Conservation (phyloP, 2,113 vertebrate genomes). For the cattle (Bos taurus) region DNA sequence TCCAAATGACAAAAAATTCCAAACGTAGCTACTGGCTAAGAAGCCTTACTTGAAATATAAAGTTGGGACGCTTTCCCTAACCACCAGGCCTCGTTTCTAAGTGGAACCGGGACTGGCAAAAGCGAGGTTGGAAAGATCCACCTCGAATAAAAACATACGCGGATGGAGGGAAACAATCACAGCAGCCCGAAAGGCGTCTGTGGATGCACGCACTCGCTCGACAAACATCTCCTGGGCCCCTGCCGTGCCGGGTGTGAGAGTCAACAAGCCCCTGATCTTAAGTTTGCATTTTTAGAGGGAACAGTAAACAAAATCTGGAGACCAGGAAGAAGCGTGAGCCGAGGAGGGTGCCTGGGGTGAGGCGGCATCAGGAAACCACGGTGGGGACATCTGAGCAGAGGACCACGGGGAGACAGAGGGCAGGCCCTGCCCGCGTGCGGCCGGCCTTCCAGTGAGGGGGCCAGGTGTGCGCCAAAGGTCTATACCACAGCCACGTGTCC, state of each 20-base stretch:
- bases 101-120: not conserved
- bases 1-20: not conserved
- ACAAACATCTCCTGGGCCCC: not conserved
- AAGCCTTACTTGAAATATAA: not conserved
- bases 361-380: not conserved
- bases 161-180: not conserved
- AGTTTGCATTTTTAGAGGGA: not conserved
- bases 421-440: rapidly evolving
- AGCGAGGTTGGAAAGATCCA: not conserved
- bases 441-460: not conserved
- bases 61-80: not conserved
- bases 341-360: not conserved
- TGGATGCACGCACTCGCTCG: not conserved
- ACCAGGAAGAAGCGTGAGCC: rapidly evolving
- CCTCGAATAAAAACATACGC: not conserved
- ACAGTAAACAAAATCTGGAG: not conserved
- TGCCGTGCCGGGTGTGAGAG: rapidly evolving
- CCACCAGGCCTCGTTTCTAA: not conserved
- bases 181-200: not conserved
- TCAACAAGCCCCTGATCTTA: not conserved
- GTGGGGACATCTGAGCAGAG: not conserved
- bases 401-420: not conserved
- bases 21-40: not conserved
- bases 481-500: not conserved
- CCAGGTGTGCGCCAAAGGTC: rapidly evolving